A percentile compares a stretch with the other conserved stretches of the same genome.
phyloP scores from a whole-genome alignment of 2,797 vertebrate genomes.

The Emys orbicularis region DNA sequence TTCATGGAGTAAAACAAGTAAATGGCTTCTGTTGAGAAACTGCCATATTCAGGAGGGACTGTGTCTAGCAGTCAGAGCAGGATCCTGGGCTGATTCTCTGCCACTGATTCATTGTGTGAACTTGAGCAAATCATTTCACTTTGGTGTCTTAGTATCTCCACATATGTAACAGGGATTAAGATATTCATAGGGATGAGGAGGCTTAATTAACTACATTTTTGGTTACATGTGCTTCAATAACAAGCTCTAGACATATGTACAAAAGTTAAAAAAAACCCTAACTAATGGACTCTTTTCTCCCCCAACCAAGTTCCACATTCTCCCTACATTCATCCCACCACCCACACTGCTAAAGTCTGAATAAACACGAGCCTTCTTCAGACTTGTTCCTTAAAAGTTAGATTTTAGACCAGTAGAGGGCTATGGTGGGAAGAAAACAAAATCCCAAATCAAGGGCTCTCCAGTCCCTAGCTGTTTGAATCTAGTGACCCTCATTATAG shows the following conservation, averaged over 20 bases:
- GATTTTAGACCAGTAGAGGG: neutral
- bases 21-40: neutral
- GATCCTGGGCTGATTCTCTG: neutral
- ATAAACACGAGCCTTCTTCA: neutral
- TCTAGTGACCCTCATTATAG: neutral
- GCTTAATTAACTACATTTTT: neutral
- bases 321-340: neutral
- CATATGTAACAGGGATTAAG: neutral
- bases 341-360: neutral
- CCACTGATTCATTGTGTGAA: neutral
- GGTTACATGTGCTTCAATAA: neutral
- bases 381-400: neutral
- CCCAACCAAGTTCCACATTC: neutral
- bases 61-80: fast-evolving
- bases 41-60: neutral
- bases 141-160: neutral
- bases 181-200: neutral
- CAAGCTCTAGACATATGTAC: neutral
- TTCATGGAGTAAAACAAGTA: neutral
- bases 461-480: neutral
- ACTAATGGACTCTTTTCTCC: neutral
- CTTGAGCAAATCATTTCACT: neutral
- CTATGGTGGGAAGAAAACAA: neutral
- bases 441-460: neutral
- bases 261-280: neutral